Percentiles rank a stretch among this genome's conserved stretches.
Evolutionary conservation across 2,113 vertebrate species (phyloP).

Genomic region (Gallinago paraguaiae): DNA sequence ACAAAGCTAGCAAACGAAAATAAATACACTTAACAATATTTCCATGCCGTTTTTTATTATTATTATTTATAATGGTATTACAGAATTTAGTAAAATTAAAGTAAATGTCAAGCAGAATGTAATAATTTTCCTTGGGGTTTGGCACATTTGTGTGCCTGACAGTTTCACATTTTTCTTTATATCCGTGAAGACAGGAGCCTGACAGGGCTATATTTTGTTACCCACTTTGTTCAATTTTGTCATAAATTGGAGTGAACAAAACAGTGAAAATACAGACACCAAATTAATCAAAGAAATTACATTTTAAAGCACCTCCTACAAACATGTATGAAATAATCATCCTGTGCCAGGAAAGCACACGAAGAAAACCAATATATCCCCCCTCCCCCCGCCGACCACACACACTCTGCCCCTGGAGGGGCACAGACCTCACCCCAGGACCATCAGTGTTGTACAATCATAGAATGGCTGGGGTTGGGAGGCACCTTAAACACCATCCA

Average conservation of each 20-base stretch:
- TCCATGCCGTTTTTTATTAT: slow-evolving; percentile 64
- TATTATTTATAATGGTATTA: slow-evolving; percentile 73
- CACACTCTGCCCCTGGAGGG: not conserved
- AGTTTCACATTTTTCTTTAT: slow-evolving; percentile 79
- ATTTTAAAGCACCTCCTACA: slow-evolving; percentile 59
- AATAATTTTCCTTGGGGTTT: slow-evolving; percentile 67
- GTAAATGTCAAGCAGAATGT: slow-evolving; percentile 66
- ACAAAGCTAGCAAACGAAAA: slow-evolving; percentile 61
- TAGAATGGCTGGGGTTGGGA: no score
- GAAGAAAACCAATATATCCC: not conserved
- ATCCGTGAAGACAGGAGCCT: slow-evolving; percentile 68
- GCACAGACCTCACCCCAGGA: not conserved
- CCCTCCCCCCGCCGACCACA: no score
- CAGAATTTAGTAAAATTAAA: slow-evolving; percentile 71
- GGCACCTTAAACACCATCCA: no score
- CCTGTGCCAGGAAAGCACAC: not conserved
- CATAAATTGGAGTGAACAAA: slow-evolving; percentile 67
- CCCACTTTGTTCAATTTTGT: slow-evolving; percentile 71
- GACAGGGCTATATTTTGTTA: slow-evolving; percentile 75
- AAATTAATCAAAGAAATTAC: slow-evolving; percentile 73
- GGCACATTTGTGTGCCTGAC: slow-evolving; percentile 74
- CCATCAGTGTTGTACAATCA: not conserved
- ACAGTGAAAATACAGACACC: slow-evolving; percentile 64
- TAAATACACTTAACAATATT: slow-evolving; percentile 71
- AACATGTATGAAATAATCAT: slow-evolving; percentile 23